A percentile compares a stretch with the other conserved stretches of the same genome.
Conservation (phyloP, 2,888 invertebrate species). For the Ashinkailepas kermadecensis region DNA sequence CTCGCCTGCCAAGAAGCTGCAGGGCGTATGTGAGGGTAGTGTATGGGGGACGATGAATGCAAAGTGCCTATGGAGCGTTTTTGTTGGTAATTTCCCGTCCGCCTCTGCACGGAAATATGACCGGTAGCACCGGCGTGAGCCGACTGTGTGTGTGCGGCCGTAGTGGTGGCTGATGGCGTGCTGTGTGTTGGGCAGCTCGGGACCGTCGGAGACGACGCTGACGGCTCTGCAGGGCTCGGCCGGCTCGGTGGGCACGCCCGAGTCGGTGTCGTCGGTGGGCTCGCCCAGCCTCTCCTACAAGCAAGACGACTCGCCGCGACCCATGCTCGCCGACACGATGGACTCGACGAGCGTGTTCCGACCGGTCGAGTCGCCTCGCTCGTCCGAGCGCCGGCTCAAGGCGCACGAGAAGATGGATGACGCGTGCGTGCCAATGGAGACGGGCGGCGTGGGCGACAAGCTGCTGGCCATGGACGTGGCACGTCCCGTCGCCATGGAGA, state of each 20-base stretch:
- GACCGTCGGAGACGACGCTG: background rate
- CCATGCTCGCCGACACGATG: constrained; percentile 11
- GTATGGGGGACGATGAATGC: too few relatives aligned
- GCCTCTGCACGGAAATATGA: too few relatives aligned
- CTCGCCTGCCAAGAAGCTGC: too few relatives aligned
- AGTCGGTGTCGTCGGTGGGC: constrained; percentile 54
- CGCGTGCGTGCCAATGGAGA: constrained; percentile 8
- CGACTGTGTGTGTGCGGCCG: too few relatives aligned
- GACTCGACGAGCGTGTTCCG: constrained; percentile 46
- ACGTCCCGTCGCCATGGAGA: constrained; percentile 8
- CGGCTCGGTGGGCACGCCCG: constrained; percentile 54
- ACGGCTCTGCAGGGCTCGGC: constrained; percentile 43
- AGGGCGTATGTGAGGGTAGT: too few relatives aligned
- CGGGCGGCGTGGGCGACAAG: constrained; percentile 1
- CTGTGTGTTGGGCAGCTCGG: background rate
- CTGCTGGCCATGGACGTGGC: background rate
- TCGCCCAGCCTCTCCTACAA: constrained; percentile 51
- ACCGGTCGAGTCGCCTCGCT: constrained; percentile 67
- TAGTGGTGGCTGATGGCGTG: too few relatives aligned
- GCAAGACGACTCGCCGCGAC: constrained; percentile 48
- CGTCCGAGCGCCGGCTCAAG: constrained; percentile 58
- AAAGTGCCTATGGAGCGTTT: too few relatives aligned
- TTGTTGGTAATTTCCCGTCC: too few relatives aligned
- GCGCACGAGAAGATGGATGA: background rate
- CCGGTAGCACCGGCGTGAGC: too few relatives aligned